phyloP scores from a whole-genome alignment of 2,888 invertebrate species.

The Acrobasis repandana region DNA sequence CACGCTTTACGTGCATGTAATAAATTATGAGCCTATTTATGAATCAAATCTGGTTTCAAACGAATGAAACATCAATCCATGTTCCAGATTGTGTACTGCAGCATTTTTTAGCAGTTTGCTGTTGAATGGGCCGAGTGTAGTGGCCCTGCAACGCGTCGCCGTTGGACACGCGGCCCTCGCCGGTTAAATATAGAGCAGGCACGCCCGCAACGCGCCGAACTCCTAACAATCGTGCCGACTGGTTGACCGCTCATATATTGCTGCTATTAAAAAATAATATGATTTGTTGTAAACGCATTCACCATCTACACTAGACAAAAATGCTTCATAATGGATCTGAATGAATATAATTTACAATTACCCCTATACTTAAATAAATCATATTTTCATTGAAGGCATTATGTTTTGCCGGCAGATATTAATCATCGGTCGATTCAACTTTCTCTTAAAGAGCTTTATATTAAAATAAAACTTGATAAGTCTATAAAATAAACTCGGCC shows the following conservation, averaged over 20 bases:
- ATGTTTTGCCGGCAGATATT: no score
- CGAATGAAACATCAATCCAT: constrained; percentile 16
- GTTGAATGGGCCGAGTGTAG: constrained; percentile 60
- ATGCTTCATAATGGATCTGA: not conserved
- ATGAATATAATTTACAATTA: no score
- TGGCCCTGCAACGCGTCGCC: constrained; percentile 42
- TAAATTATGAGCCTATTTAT: constrained; percentile 18
- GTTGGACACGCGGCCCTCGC: constrained; percentile 61
- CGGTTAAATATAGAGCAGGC: constrained; percentile 75
- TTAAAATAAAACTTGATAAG: no score
- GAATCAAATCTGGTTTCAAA: constrained; percentile 15
- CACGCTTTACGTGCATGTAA: constrained; percentile 1
- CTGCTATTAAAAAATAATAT: constrained; percentile 31
- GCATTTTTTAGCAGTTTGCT: constrained; percentile 46
- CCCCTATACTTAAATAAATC: no score
- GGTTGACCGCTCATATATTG: constrained; percentile 48
- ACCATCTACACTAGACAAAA: not conserved
- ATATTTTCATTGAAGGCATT: no score
- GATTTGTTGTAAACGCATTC: constrained; percentile 2
- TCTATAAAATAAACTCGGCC: no score
- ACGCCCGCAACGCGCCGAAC: constrained; percentile 56
- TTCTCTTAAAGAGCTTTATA: no score
- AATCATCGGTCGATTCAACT: no score
- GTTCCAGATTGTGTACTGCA: constrained; percentile 31
- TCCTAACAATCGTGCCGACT: constrained; percentile 67